phyloP scores from a whole-genome alignment of 2,113 vertebrate species.

The Paramormyrops kingsleyae region DNA sequence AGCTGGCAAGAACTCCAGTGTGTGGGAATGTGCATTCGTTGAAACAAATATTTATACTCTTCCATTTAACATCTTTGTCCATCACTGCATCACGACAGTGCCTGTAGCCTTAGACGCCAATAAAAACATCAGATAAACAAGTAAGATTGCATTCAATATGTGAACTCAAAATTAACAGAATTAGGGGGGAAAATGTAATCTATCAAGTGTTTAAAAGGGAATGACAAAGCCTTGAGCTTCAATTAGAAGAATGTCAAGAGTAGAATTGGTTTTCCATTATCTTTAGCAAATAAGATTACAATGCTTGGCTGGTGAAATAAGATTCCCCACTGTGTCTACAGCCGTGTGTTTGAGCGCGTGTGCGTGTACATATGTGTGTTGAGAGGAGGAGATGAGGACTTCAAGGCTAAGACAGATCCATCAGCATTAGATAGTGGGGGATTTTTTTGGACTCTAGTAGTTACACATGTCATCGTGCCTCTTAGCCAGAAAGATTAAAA shows the following conservation, averaged over 20 bases:
- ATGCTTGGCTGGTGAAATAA: not conserved
- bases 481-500: conserved; percentile 46
- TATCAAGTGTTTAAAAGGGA: not conserved
- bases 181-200: not conserved
- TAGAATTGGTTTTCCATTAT: not conserved
- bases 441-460: conserved; percentile 34
- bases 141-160: not conserved
- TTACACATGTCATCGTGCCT: conserved; percentile 46
- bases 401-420: conserved; percentile 25
- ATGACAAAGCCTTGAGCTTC: not conserved
- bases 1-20: not conserved
- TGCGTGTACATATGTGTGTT: not conserved
- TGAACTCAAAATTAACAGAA: not conserved
- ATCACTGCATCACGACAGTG: not conserved
- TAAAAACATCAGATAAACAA: not conserved
- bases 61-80: not conserved
- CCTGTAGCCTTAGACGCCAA: not conserved
- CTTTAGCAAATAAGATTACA: not conserved
- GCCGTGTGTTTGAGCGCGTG: conserved; percentile 11
- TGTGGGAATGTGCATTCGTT: not conserved
- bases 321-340: conserved; percentile 19
- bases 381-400: not conserved
- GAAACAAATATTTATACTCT: not conserved
- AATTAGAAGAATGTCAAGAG: not conserved
- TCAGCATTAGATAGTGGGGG: conserved; percentile 33